These are phyloP conservation scores for Malthinus seriepunctatus DNA, from an alignment of 2,888 invertebrate species.

Conservation along the genomic window DNA sequence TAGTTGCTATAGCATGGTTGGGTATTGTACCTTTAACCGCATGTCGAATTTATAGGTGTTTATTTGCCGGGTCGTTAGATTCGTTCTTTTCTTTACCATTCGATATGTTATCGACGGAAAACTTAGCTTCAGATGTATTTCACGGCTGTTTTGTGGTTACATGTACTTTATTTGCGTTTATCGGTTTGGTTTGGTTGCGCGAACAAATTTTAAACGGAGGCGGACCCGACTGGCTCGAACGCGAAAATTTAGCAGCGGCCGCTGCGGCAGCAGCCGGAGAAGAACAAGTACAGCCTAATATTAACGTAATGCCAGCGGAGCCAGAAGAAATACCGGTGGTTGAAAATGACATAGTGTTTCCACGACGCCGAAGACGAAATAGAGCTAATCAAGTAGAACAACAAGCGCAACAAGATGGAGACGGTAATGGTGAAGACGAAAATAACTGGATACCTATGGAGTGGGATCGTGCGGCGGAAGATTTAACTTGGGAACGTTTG, in stretches of 20 bases:
- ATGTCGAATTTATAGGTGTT: slow-evolving; percentile 90
- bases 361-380: slow-evolving; percentile 34
- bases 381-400: slow-evolving; percentile 24
- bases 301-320: slow-evolving; percentile 11
- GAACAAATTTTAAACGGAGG: slow-evolving; percentile 98
- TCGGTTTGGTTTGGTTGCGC: slow-evolving; percentile 94
- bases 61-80: slow-evolving; percentile 90
- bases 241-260: slow-evolving; percentile 63
- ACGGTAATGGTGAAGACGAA: slow-evolving; percentile 70
- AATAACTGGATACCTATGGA: slow-evolving; percentile 98
- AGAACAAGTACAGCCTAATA: slow-evolving; percentile 33
- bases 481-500: slow-evolving; percentile 96
- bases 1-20: slow-evolving; percentile 97
- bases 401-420: slow-evolving; percentile 48
- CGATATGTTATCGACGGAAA: slow-evolving; percentile 91
- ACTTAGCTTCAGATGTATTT: slow-evolving; percentile 90
- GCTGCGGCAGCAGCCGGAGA: slow-evolving; percentile 37
- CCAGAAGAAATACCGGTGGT: slow-evolving; percentile 20
- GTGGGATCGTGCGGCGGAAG: slow-evolving; percentile 97
- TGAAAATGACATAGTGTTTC: slow-evolving; percentile 47
- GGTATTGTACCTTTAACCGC: slow-evolving; percentile 96
- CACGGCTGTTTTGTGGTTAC: slow-evolving; percentile 97
- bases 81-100: slow-evolving; percentile 84
- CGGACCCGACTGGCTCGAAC: slow-evolving; percentile 94
- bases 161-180: slow-evolving; percentile 94